Evolutionary conservation across 2,797 vertebrate species (phyloP).

Genomic region (Sternotherus odoratus): DNA sequence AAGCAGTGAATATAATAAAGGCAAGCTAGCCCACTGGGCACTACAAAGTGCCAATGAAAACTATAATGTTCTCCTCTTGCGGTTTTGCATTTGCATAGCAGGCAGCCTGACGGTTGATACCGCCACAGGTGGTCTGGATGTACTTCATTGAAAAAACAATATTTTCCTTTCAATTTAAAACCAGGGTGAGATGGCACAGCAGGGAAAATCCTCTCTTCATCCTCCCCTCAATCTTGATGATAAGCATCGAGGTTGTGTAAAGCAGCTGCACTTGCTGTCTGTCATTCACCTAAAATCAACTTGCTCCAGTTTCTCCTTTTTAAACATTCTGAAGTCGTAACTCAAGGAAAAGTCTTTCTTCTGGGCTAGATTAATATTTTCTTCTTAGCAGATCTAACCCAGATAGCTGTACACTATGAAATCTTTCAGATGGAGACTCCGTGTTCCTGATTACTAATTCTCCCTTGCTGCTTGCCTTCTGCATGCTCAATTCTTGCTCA

Average conservation of each 20-base stretch:
- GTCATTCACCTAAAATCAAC: slow-evolving; percentile 18
- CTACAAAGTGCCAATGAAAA: slow-evolving; percentile 36
- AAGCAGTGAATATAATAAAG: no score
- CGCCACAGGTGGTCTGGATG: neutral
- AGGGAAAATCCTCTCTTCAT: neutral
- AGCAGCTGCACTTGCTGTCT: slow-evolving; percentile 6
- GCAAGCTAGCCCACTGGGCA: no score
- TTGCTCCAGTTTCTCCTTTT: slow-evolving; percentile 17
- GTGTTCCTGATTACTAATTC: neutral
- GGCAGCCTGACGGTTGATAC: slow-evolving; percentile 28
- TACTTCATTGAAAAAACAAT: slow-evolving; percentile 11
- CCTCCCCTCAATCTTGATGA: slow-evolving; percentile 24
- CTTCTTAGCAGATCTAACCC: neutral
- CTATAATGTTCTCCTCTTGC: neutral
- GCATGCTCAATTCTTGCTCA: neutral
- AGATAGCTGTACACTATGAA: neutral
- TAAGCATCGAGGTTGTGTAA: neutral
- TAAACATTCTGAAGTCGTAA: slow-evolving; percentile 41
- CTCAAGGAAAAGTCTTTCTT: slow-evolving; percentile 17
- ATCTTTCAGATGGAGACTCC: neutral
- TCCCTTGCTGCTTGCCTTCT: neutral
- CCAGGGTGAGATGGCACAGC: slow-evolving; percentile 8
- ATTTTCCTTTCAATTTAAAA: slow-evolving; percentile 50
- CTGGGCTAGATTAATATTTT: neutral
- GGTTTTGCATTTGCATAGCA: slow-evolving; percentile 25